phyloP scores from a whole-genome alignment of 2,113 vertebrate species.

The Macrotus californicus region DNA sequence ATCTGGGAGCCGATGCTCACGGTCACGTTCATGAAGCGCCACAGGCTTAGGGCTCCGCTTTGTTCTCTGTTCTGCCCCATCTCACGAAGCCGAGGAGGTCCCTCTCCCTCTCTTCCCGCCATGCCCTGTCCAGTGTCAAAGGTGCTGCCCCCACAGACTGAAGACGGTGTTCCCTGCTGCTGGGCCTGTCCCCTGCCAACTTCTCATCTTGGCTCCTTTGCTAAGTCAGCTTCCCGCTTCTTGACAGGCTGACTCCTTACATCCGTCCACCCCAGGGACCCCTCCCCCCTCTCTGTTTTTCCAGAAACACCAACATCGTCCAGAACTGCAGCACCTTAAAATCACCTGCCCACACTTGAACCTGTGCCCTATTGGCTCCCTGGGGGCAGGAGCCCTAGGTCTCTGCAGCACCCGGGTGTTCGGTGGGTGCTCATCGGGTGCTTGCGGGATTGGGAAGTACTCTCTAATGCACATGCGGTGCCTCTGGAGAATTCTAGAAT shows the following conservation, averaged over 20 bases:
- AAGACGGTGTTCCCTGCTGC: not conserved
- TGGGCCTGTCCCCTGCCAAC: not conserved
- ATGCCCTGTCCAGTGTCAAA: not conserved
- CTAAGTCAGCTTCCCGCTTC: not conserved
- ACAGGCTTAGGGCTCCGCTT: not conserved
- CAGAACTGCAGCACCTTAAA: not conserved
- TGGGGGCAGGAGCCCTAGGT: not conserved
- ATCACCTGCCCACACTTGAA: not conserved
- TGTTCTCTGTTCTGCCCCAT: not conserved
- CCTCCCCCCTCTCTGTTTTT: not conserved
- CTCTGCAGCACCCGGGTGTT: not conserved
- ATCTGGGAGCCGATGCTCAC: not conserved
- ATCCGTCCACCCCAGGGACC: not conserved
- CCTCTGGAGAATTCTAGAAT: not conserved
- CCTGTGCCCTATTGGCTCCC: not conserved
- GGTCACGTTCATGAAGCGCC: not conserved
- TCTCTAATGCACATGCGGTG: not conserved
- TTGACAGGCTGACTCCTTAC: not conserved
- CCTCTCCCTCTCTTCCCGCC: not conserved
- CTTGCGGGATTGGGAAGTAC: no score
- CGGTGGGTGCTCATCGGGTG: no score
- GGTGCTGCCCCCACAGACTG: not conserved
- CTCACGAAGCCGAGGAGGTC: not conserved
- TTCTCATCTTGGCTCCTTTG: not conserved
- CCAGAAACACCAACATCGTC: not conserved